A percentile compares a stretch with the other conserved stretches of the same genome.
Conservation (phyloP, 2,888 invertebrate genomes). For the Glomeris marginata region DNA sequence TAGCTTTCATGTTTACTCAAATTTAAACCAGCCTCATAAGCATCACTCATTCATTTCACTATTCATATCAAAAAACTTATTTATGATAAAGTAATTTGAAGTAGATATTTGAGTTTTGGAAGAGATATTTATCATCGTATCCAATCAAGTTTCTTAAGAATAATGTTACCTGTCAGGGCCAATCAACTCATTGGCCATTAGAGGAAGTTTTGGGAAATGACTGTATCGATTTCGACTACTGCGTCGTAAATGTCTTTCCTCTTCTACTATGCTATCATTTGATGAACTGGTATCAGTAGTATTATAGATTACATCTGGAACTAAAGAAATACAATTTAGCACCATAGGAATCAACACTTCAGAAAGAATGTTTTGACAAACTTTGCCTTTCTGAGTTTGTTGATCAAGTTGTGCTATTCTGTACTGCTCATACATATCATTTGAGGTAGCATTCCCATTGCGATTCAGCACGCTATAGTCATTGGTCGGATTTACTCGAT, state of each 20-base stretch:
- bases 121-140: no score
- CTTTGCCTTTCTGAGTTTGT: neutral
- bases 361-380: neutral
- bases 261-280: slow-evolving; percentile 7
- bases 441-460: no score
- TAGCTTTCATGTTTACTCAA: no score
- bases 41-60: no score
- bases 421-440: neutral
- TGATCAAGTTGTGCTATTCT: neutral
- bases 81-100: no score
- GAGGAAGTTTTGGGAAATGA: slow-evolving; percentile 5
- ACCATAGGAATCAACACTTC: neutral
- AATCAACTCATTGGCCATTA: slow-evolving; percentile 6
- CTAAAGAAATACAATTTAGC: neutral
- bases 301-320: slow-evolving; percentile 7
- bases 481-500: slow-evolving; percentile 5
- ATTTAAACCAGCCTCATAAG: no score
- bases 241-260: slow-evolving; percentile 8
- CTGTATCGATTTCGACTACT: slow-evolving; percentile 6
- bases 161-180: slow-evolving; percentile 5
- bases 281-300: slow-evolving; percentile 9
- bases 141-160: neutral
- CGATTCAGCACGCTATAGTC: neutral
- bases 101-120: no score
- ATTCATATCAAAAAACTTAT: neutral